Evolutionary conservation across 2,113 vertebrate species (phyloP).

Genomic region (Oncorhynchus tshawytscha): DNA sequence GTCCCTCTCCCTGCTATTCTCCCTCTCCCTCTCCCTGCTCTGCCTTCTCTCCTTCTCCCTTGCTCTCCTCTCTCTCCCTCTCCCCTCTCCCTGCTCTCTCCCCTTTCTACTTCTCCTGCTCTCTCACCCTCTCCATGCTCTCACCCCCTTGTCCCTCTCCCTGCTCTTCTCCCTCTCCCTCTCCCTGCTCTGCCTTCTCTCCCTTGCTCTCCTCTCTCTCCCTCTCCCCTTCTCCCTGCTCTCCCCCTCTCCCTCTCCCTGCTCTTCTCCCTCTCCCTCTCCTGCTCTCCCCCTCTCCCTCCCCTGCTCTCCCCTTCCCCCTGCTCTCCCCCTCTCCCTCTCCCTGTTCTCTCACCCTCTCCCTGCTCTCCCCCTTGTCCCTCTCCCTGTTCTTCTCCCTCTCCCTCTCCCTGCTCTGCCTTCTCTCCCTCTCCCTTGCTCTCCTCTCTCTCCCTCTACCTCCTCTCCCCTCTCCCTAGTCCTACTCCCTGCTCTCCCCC

Average conservation of each 20-base stretch:
- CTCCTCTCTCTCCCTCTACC: constrained; percentile 9
- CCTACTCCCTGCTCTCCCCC: no score
- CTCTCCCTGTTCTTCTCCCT: constrained; percentile 6
- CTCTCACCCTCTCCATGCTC: background rate
- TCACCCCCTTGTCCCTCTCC: constrained; percentile 7
- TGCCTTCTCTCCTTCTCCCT: no score
- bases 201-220: no score
- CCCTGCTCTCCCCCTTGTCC: no score
- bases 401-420: background rate
- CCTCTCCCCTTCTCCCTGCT: background rate
- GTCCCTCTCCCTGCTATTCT: no score
- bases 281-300: no score
- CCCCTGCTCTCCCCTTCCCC: no score
- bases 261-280: no score
- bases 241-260: constrained; percentile 8
- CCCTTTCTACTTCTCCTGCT: no score
- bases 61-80: constrained; percentile 9
- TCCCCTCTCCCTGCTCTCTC: background rate
- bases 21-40: background rate
- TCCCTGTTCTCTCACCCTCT: no score
- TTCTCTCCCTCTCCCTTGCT: no score
- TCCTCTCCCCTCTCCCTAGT: background rate
- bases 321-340: no score
- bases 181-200: background rate
- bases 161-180: constrained; percentile 7